Evolutionary conservation across 2,113 vertebrate species (phyloP).

Genomic region (Elephas maximus): DNA sequence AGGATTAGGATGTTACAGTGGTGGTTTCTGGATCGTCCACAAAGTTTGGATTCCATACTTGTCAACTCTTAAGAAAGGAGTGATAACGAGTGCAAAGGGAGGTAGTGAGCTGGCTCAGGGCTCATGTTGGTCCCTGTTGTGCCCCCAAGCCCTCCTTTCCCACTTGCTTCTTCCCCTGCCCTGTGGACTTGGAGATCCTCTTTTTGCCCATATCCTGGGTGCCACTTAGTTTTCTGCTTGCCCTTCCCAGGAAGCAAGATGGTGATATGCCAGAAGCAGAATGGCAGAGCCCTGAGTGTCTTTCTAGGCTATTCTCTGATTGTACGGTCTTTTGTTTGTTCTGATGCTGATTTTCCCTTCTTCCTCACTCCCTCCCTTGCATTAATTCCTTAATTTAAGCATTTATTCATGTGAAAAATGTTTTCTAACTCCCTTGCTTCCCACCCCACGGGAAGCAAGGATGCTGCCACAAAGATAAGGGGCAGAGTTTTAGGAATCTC

Average conservation of each 20-base stretch:
- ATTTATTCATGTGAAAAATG: slow-evolving; percentile 40
- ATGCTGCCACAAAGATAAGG: slow-evolving; percentile 44
- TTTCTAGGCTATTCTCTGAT: slow-evolving; percentile 46
- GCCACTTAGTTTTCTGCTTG: slow-evolving; percentile 36
- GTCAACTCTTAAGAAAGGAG: background rate
- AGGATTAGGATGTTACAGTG: background rate
- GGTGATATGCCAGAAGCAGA: background rate
- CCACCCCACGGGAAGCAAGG: background rate
- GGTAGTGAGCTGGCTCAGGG: background rate
- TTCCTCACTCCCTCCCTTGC: background rate
- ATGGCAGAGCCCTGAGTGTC: background rate
- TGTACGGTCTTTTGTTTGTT: slow-evolving; percentile 54
- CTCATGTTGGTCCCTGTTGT: background rate
- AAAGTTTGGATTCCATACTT: background rate
- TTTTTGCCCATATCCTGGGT: background rate
- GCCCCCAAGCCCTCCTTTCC: background rate
- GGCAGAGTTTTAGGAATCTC: background rate
- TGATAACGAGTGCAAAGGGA: background rate
- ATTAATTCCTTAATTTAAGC: slow-evolving; percentile 64
- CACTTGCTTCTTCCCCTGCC: background rate
- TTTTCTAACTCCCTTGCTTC: slow-evolving; percentile 45
- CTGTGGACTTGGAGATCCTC: background rate
- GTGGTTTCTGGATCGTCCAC: background rate
- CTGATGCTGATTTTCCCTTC: slow-evolving; percentile 56
- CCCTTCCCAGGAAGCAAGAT: background rate